Base-by-base conservation (phyloP, 2,888 invertebrate species). In the Leptura quadrifasciata region DNA sequence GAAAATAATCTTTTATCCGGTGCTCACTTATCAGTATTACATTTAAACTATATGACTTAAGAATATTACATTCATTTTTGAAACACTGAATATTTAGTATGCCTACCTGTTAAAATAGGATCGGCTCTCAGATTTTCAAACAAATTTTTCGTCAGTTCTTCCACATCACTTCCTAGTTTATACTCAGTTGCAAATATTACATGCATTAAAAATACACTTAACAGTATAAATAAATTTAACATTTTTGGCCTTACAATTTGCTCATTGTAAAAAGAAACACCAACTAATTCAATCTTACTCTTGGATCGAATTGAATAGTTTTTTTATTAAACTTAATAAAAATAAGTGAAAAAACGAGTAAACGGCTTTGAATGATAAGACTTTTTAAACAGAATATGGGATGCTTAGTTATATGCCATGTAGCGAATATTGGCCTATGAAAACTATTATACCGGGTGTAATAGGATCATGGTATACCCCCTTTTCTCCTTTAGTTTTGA, bases 91-190 rank as follows among this genome's bases (percentile, higher is more conserved):
- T n/a, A n/a, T n/a, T n/a, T n/a, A n/a, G n/a, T n/a, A n/a, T n/a
- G 61, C 74, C 79, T 79, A 85, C 84, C 81, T 73, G 72, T 12
- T 61, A 85, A 69, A 61, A 63, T 67, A 8, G 85, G 84, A 79
- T 84, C 80, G n/a, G 71, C 82, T 75, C 81, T 76, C 60, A 86
- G 78, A 80, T 84, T 84, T 60, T 84, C 81, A 27, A 84, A 83
- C 63, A 86, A 81, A 78, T 81, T 81, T 54, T 79, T 69, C 24
- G 83, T 83, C 58, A 86, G 76, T 54, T 78, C 79, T 20, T 79
- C 79, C 35, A 80, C 61, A 24, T 80, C 68, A 75, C 76, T 67
- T 61, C 73, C 31, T 12, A 71, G n/a, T 39, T 55, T 39, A 70
- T 61, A 64, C 64, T 64, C 39, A 0, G 8, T 60, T 3, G 24